A percentile compares a stretch with the other conserved stretches of the same genome.
phyloP scores from a whole-genome alignment of 2,888 invertebrate genomes.

The Halictus ligatus region DNA sequence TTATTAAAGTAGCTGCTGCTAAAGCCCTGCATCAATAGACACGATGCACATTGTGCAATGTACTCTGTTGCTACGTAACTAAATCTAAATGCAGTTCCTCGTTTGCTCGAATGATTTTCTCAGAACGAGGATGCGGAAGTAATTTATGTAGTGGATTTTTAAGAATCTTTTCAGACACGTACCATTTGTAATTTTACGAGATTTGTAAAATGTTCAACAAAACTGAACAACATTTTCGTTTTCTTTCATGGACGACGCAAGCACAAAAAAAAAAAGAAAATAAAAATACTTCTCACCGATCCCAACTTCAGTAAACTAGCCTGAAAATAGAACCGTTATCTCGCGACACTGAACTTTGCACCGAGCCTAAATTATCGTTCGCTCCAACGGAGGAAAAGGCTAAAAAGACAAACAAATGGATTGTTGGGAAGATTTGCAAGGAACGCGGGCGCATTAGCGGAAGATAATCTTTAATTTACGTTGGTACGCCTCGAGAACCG shows the following conservation, averaged over 20 bases:
- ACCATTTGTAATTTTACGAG: no score
- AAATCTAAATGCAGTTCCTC: no score
- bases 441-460: neutral
- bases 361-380: neutral
- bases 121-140: no score
- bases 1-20: neutral
- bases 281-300: neutral
- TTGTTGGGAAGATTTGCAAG: neutral
- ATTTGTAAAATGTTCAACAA: no score
- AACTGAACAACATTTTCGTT: no score
- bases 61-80: no score
- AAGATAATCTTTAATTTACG: conserved; percentile 20
- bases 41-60: neutral
- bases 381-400: neutral
- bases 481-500: neutral
- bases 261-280: neutral
- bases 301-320: neutral
- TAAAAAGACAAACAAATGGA: neutral
- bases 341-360: neutral
- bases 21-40: neutral
- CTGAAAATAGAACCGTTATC: neutral
- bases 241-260: neutral
- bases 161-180: no score
- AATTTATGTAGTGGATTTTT: no score
- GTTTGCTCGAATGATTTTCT: neutral